Evolutionary conservation across 1,140 invertebrate species (phyloP).

Genomic region (Hypsibius dujardini): DNA sequence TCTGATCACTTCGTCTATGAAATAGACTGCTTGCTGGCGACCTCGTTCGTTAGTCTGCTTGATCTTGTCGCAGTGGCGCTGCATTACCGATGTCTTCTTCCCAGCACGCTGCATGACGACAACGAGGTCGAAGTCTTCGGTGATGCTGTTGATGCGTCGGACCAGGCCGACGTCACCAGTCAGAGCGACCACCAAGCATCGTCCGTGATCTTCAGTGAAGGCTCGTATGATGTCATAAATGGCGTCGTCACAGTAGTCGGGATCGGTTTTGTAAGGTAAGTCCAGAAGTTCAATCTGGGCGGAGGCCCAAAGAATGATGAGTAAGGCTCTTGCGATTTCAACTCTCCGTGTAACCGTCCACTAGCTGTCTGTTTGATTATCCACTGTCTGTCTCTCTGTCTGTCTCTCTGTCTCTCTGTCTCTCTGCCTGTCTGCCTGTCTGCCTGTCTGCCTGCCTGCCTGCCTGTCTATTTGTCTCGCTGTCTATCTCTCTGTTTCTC

Average conservation of each 20-base stretch:
- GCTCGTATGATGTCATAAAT: neutral
- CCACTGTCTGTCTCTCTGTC: no score
- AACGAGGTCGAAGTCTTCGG: neutral
- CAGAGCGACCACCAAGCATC: neutral
- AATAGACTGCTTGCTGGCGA: constrained; percentile 13
- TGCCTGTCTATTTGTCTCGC: no score
- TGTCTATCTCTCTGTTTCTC: no score
- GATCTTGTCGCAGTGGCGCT: constrained; percentile 15
- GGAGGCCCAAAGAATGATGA: neutral
- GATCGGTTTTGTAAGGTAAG: neutral
- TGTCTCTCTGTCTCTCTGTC: no score
- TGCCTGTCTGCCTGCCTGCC: no score
- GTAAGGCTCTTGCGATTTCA: no score
- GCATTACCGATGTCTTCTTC: neutral
- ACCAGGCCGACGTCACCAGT: constrained; percentile 13
- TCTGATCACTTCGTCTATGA: constrained; percentile 9
- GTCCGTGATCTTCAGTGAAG: neutral
- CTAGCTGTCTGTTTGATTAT: no score
- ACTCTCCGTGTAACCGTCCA: no score
- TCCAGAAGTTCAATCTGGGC: constrained; percentile 1
- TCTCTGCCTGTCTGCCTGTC: no score
- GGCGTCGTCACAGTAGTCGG: constrained; percentile 8
- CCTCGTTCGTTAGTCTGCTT: constrained; percentile 16
- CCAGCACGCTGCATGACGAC: constrained; percentile 16
- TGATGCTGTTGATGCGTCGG: constrained; percentile 5